phyloP scores from a whole-genome alignment of 1,140 invertebrate species.

The Pseudomyrmex flavicornis region DNA sequence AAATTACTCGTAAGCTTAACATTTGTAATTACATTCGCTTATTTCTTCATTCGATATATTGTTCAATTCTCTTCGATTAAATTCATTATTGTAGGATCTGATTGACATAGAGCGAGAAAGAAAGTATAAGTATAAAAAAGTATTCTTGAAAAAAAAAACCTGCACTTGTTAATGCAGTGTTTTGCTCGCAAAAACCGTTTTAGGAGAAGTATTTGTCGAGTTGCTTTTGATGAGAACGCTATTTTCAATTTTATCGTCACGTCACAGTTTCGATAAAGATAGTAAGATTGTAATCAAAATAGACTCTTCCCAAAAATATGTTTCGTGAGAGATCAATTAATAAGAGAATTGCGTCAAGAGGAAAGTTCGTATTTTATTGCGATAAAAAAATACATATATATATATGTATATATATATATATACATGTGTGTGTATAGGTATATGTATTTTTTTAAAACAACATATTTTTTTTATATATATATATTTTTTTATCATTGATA shows the following conservation, averaged over 20 bases:
- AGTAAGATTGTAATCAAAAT: slow-evolving; percentile 45
- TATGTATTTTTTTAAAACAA: no score
- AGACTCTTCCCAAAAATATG: slow-evolving; percentile 47
- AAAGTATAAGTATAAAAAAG: slow-evolving; percentile 67
- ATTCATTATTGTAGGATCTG: slow-evolving; percentile 24
- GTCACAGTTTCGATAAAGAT: slow-evolving; percentile 58
- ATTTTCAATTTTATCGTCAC: slow-evolving; percentile 40
- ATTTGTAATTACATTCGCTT: slow-evolving; percentile 66
- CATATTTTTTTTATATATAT: no score
- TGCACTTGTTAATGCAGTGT: slow-evolving; percentile 2
- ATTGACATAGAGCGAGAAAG: slow-evolving; percentile 47
- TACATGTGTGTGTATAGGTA: no score
- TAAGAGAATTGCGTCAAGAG: not conserved
- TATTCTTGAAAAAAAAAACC: slow-evolving; percentile 61
- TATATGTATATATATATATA: no score
- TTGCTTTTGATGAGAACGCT: slow-evolving; percentile 42
- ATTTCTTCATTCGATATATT: slow-evolving; percentile 41
- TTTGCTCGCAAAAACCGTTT: not conserved
- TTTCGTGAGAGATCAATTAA: slow-evolving; percentile 27
- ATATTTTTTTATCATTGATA: not conserved
- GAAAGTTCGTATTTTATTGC: slow-evolving; percentile 22
- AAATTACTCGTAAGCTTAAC: slow-evolving; percentile 66
- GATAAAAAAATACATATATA: not conserved
- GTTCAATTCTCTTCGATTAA: not conserved
- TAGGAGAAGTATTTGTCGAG: slow-evolving; percentile 25